Base-by-base conservation (phyloP, 2,113 vertebrate species). In the Cyanocitta stelleri region DNA sequence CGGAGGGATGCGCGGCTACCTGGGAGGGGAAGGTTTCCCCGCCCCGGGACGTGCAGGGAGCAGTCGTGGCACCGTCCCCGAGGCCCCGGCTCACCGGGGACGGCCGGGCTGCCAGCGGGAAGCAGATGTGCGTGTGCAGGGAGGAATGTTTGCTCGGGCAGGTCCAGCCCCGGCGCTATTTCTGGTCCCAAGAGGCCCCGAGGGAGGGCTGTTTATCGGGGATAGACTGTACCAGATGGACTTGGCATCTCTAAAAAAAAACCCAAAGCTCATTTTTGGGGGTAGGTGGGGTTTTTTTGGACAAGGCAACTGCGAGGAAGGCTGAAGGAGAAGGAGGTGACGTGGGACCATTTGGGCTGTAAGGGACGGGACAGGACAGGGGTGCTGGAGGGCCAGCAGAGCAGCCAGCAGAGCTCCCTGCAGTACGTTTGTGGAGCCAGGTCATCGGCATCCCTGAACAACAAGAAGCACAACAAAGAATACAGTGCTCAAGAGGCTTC, bases 171-270 rank as follows among this genome's bases (percentile, higher is more conserved):
- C 63, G 87, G 86, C 0, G 11, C 83, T 96, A 48, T 96, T 97
- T 88, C 79, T 95, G 94, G 23, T 93, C 85, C 87, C 87, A 44
- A 26, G 93, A 82, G 94, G 91, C 84, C 83, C 76, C 12, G 0
- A 48, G 89, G 89, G 91, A 96, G 62, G 55, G 87, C 79, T 94
- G 55, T 84, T 97, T 95, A 95, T 96, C 90, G 74, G 63, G 95
- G 90, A 95, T 95, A 94, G 90, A 95, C 94, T 93, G 92, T 96
- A 94, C 95, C 90, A 95, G 86, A 95, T 89, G 75, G 86, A 86
- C 83, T 93, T 94, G 90, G 92, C 96, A 97, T 68, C 92, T 79
- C 35, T 7, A 0, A 26, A 89, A 87, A 26, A 89, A 87, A 59
- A 46, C 55, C 32, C 4, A 62, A 71, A 61, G 9, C 29, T 91